A percentile compares a stretch with the other conserved stretches of the same genome.
Conservation (phyloP, 2,113 vertebrate species). For the Podarcis cretensis region DNA sequence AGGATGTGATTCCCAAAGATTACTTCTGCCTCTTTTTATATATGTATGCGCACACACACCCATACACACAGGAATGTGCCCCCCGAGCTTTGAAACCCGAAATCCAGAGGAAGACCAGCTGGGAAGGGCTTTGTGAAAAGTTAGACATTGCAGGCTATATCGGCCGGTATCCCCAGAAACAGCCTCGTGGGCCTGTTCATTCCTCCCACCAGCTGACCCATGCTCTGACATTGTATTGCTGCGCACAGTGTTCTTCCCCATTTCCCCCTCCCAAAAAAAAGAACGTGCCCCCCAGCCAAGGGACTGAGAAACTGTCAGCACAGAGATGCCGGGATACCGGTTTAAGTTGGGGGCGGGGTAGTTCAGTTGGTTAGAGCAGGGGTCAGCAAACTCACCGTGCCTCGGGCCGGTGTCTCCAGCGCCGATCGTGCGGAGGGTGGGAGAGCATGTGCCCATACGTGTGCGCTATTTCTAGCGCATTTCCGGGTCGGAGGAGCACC, state of each 20-base stretch:
- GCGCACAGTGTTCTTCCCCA: too few species aligned
- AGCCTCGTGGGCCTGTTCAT: background rate
- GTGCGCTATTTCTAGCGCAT: too few species aligned
- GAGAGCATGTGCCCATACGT: too few species aligned
- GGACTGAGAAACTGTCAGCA: background rate
- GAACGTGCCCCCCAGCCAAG: background rate
- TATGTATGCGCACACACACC: background rate
- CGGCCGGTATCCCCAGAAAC: background rate
- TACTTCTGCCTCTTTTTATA: slow-evolving; percentile 53
- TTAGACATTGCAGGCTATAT: background rate
- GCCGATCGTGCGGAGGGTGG: too few species aligned
- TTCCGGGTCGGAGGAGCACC: too few species aligned
- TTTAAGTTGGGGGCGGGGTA: background rate
- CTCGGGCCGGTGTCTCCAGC: too few species aligned
- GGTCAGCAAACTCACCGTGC: too few species aligned
- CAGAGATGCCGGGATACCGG: background rate
- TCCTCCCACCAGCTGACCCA: background rate
- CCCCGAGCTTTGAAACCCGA: slow-evolving; percentile 48
- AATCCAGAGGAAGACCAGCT: slow-evolving; percentile 28
- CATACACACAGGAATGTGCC: too few species aligned
- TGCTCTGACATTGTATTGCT: too few species aligned
- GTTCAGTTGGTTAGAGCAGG: too few species aligned
- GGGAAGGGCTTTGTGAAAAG: background rate
- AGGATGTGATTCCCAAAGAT: slow-evolving; percentile 54
- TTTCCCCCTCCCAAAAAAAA: background rate